A percentile compares a stretch with the other conserved stretches of the same genome.
Evolutionary conservation across 2,113 vertebrate genomes (phyloP).

Genomic region (Ibidorhyncha struthersii): DNA sequence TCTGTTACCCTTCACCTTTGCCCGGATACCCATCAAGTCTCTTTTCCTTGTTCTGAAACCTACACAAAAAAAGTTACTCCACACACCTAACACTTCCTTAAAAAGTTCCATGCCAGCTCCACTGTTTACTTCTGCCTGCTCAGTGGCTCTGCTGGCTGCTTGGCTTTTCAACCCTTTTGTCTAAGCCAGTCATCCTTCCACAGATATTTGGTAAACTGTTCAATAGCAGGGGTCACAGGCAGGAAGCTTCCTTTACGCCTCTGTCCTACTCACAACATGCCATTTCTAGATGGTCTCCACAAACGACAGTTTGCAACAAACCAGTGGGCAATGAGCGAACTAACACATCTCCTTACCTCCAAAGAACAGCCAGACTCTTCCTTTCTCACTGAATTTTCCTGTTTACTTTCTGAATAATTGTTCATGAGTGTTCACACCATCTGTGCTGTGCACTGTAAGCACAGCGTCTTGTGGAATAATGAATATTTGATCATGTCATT

Average conservation of each 20-base stretch:
- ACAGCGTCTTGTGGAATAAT: slow-evolving; percentile 15
- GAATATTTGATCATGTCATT: slow-evolving; percentile 36
- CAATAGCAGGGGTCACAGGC: neutral
- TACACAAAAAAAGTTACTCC: neutral
- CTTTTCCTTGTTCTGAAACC: neutral
- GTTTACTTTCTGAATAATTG: neutral
- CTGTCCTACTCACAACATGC: neutral
- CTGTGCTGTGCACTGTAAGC: slow-evolving; percentile 1
- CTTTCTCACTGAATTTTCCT: neutral
- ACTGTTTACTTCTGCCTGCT: neutral
- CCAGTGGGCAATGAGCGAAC: neutral
- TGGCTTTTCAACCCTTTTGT: neutral
- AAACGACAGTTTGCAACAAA: neutral
- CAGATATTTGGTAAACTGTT: neutral
- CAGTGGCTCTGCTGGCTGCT: neutral
- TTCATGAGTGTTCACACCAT: slow-evolving; percentile 4
- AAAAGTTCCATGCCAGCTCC: neutral
- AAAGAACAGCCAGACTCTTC: neutral
- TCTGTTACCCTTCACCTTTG: neutral
- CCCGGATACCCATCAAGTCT: neutral
- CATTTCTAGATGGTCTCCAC: neutral
- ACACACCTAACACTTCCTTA: neutral
- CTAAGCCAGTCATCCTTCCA: neutral
- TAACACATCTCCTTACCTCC: neutral
- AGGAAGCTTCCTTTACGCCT: neutral